phyloP scores from a whole-genome alignment of 2,888 invertebrate genomes.

The Drosophila quinaria region DNA sequence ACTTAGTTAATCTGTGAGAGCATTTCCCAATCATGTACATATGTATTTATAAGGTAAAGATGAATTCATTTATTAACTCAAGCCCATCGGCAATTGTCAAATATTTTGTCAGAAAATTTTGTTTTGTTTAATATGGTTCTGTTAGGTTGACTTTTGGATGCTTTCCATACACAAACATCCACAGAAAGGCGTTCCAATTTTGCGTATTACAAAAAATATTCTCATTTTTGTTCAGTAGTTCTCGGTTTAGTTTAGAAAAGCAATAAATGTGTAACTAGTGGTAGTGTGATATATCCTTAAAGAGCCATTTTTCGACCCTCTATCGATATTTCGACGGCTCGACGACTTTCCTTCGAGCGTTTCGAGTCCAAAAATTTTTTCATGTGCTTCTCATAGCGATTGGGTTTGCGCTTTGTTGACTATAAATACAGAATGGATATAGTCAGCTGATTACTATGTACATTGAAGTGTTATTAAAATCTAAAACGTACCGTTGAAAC shows the following conservation, averaged over 20 bases:
- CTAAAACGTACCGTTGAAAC: conserved; percentile 89
- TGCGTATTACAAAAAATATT: conserved; percentile 48
- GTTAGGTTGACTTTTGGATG: conserved; percentile 10
- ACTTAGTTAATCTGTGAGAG: conserved; percentile 30
- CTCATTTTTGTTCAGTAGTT: conserved; percentile 52
- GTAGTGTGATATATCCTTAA: conserved; percentile 85
- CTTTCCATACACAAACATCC: conserved; percentile 19
- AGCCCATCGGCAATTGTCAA: conserved; percentile 20
- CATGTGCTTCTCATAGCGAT: conserved; percentile 96
- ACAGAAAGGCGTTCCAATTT: conserved; percentile 23
- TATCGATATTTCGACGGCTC: conserved; percentile 97
- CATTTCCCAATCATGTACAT: conserved; percentile 7
- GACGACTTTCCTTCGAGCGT: conserved; percentile 90
- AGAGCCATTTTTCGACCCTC: conserved; percentile 98
- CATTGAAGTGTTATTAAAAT: neutral
- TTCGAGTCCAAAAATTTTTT: conserved; percentile 95
- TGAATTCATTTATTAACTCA: conserved; percentile 37
- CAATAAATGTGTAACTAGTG: conserved; percentile 19
- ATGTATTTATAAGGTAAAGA: conserved; percentile 17
- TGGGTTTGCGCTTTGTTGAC: conserved; percentile 93
- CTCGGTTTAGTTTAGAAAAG: conserved; percentile 22
- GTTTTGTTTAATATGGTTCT: conserved; percentile 7
- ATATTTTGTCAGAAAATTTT: conserved; percentile 22
- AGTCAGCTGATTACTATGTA: neutral
- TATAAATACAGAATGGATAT: neutral